Base-by-base conservation (phyloP, 2,113 vertebrate species). In the Caretta caretta region DNA sequence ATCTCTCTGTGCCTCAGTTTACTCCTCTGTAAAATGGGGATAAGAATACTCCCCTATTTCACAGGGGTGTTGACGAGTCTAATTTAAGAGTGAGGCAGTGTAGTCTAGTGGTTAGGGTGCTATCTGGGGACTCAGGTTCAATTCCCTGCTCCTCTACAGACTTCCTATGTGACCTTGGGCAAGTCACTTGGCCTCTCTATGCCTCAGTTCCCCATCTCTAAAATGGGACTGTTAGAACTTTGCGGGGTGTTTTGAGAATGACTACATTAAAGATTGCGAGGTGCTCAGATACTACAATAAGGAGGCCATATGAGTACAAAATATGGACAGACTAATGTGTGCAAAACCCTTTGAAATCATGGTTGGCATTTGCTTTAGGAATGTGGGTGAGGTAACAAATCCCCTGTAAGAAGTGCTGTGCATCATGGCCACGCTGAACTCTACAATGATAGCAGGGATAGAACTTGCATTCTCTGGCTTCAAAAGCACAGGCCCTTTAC, bases 401-500 rank as follows among this genome's bases (percentile, higher is more conserved):
- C 27, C 4, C 84, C 49, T 25, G 5, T 72, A 76, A 79, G 27
- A 80, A 93, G 19, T 22, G 8, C 49, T 89, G 0, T 0, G 72
- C 42, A 46, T 76, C 5, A 25, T 82, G 48, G 5, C 78, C 3
- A 19, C 51, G 81, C 79, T 76, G 54, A 82, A 2, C 10, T 22
- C 62, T 8, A 5, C 57, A 29, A 20, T n/a, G 29, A 94, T 49
- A 86, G 6, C 1, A 1, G 54, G 8, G 7, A 1, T 42, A 93
- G 17, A 51, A 14, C 22, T 72, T 14, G 1, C 8, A 27, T 10
- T 86, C 86, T n/a, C 7, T 54, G 69, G 38, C 2, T 83, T 90
- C 11, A 19, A 13, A 9, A 79, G 62, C 14, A 90, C 25, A 20
- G 1, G 5, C 6, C 7, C 65, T 0, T 0, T 48, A 16, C 17